These are phyloP conservation scores for Hirtodrosophila alboralis DNA, from an alignment of 2,888 invertebrate species.

Conservation along the genomic window DNA sequence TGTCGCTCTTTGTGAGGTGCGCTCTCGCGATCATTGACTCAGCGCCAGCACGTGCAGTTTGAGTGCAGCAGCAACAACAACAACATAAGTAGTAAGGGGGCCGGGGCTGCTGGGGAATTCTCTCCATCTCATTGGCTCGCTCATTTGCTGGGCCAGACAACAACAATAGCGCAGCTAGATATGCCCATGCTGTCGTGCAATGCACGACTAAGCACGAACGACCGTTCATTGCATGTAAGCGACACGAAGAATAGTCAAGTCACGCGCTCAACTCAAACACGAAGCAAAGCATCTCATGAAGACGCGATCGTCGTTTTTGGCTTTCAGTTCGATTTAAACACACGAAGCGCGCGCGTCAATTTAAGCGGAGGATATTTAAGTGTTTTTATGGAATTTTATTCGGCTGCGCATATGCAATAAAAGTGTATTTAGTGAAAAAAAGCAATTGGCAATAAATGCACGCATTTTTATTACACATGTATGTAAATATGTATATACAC, in stretches of 20 bases:
- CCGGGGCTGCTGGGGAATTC: too few species aligned
- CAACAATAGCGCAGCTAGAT: constrained; percentile 6
- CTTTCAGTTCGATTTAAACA: constrained; percentile 65
- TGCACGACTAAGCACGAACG: too few species aligned
- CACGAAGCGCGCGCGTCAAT: constrained; percentile 46
- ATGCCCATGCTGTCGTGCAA: constrained; percentile 26
- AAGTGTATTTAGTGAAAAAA: constrained; percentile 15
- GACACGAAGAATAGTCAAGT: too few species aligned
- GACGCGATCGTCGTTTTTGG: constrained; percentile 44
- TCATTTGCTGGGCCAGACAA: constrained; percentile 11
- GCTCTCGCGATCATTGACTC: too few species aligned
- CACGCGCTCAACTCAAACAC: constrained; percentile 29
- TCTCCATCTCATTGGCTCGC: constrained; percentile 4
- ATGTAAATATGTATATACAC: too few species aligned
- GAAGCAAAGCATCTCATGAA: constrained; percentile 46
- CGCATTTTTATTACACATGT: background rate
- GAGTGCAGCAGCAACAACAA: too few species aligned
- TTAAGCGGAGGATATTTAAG: constrained; percentile 4
- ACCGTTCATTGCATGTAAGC: too few species aligned
- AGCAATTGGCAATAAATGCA: constrained; percentile 24
- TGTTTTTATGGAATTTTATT: constrained; percentile 15
- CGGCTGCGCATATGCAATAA: constrained; percentile 24
- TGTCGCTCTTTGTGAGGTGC: background rate
- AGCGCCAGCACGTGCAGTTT: too few species aligned
- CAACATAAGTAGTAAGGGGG: too few species aligned